phyloP scores from a whole-genome alignment of 2,888 invertebrate species.

The Meghimatium bilineatum region DNA sequence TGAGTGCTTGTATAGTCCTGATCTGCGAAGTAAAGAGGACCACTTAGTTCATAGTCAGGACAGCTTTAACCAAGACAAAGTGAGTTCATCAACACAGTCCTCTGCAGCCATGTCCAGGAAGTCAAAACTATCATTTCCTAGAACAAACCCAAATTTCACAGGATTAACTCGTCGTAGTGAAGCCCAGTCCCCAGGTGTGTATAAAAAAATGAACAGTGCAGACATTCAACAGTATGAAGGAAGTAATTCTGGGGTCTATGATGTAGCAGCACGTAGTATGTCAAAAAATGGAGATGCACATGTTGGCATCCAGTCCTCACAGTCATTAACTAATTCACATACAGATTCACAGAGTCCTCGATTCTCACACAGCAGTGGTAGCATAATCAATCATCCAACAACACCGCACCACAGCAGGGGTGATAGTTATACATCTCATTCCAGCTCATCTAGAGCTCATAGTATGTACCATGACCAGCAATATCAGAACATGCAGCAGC shows the following conservation, averaged over 20 bases:
- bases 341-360: constrained; percentile 40
- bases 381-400: constrained; percentile 55
- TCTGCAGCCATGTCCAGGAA: constrained; percentile 50
- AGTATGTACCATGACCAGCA: constrained; percentile 43
- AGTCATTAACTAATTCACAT: constrained; percentile 51
- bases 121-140: constrained; percentile 74
- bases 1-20: constrained; percentile 57
- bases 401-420: constrained; percentile 69
- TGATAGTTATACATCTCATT: constrained; percentile 75
- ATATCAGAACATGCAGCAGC: constrained; percentile 52
- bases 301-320: constrained; percentile 66
- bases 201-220: constrained; percentile 30
- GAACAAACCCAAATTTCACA: constrained; percentile 76
- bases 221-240: constrained; percentile 30
- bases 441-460: constrained; percentile 63
- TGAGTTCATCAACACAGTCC: constrained; percentile 59
- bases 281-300: constrained; percentile 26
- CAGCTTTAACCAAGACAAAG: constrained; percentile 63
- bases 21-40: constrained; percentile 57
- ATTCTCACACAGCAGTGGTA: constrained; percentile 48
- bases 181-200: constrained; percentile 35
- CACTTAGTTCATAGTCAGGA: constrained; percentile 71
- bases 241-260: constrained; percentile 13
- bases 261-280: constrained; percentile 8
- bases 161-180: constrained; percentile 64